phyloP scores from a whole-genome alignment of 1,140 invertebrate genomes.

The Caenorhabditis remanei region DNA sequence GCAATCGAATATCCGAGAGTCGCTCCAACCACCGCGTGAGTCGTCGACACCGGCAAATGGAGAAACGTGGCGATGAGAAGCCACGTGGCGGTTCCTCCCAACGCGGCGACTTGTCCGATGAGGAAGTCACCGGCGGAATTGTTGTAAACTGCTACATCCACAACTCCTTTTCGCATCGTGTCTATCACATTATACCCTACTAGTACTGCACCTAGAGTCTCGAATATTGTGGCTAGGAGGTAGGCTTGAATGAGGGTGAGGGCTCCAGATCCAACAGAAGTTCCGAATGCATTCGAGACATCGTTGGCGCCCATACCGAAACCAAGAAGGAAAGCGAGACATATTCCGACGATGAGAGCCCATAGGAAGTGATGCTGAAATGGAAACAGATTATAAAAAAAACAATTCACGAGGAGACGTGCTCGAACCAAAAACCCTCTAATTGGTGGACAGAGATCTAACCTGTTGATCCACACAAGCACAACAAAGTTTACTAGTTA shows the following conservation, averaged over 20 bases:
- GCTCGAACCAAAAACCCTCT: too few species aligned
- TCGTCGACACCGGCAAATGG: slow-evolving; percentile 90
- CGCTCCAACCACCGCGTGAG: slow-evolving; percentile 96
- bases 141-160: slow-evolving; percentile 88
- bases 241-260: slow-evolving; percentile 90
- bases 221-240: slow-evolving; percentile 92
- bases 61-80: slow-evolving; percentile 91
- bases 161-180: slow-evolving; percentile 95
- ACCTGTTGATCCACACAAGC: too few species aligned
- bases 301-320: slow-evolving; percentile 93
- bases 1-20: slow-evolving; percentile 95
- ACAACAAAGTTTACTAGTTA: too few species aligned
- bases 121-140: slow-evolving; percentile 87
- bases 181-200: slow-evolving; percentile 91
- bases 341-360: slow-evolving; percentile 85
- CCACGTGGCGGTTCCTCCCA: slow-evolving; percentile 84
- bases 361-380: slow-evolving; percentile 65
- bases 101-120: slow-evolving; percentile 86
- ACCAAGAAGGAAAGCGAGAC: slow-evolving; percentile 92
- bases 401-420: too few species aligned
- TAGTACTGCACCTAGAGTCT: slow-evolving; percentile 82
- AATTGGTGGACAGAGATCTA: too few species aligned
- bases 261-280: slow-evolving; percentile 57
- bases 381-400: neutral
- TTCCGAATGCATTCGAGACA: slow-evolving; percentile 62